Percentiles rank a stretch among this genome's conserved stretches.
Evolutionary conservation across 2,888 invertebrate species (phyloP).

Genomic region (Andricus curvator): DNA sequence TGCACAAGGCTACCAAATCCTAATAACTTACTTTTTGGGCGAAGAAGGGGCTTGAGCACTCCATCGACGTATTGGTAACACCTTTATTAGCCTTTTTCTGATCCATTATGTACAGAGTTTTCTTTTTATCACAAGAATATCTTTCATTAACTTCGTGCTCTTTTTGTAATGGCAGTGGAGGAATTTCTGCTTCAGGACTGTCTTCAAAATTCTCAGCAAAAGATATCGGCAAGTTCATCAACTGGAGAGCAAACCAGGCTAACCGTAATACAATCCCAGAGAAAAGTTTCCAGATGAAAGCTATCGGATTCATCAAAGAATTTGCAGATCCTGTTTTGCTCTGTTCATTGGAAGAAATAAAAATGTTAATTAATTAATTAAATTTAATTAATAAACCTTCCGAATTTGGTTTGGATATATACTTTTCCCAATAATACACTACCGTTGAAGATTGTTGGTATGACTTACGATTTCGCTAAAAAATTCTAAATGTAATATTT

Average conservation of each 20-base stretch:
- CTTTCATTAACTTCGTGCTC: slow-evolving; percentile 64
- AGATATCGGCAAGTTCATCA: slow-evolving; percentile 65
- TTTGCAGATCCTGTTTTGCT: slow-evolving; percentile 62
- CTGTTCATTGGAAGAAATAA: slow-evolving; percentile 52
- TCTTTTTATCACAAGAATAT: slow-evolving; percentile 87
- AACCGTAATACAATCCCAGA: slow-evolving; percentile 75
- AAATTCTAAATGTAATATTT: too few relatives aligned
- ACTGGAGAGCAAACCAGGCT: slow-evolving; percentile 73
- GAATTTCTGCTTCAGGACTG: slow-evolving; percentile 68
- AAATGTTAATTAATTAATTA: not conserved
- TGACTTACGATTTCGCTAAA: too few relatives aligned
- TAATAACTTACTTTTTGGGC: slow-evolving; percentile 81
- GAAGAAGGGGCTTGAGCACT: slow-evolving; percentile 83
- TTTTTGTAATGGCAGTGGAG: slow-evolving; percentile 71
- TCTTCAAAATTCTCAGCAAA: slow-evolving; percentile 69
- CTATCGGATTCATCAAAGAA: slow-evolving; percentile 70
- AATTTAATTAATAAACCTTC: not conserved
- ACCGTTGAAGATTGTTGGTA: too few relatives aligned
- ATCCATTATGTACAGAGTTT: slow-evolving; percentile 85
- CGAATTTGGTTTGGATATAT: too few relatives aligned
- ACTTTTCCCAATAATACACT: too few relatives aligned
- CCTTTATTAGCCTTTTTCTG: slow-evolving; percentile 78
- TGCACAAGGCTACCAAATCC: too few relatives aligned
- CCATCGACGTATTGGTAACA: slow-evolving; percentile 75
- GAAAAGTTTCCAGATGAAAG: slow-evolving; percentile 71